Base-by-base conservation (phyloP, 2,113 vertebrate species). In the Oenanthe melanoleuca region DNA sequence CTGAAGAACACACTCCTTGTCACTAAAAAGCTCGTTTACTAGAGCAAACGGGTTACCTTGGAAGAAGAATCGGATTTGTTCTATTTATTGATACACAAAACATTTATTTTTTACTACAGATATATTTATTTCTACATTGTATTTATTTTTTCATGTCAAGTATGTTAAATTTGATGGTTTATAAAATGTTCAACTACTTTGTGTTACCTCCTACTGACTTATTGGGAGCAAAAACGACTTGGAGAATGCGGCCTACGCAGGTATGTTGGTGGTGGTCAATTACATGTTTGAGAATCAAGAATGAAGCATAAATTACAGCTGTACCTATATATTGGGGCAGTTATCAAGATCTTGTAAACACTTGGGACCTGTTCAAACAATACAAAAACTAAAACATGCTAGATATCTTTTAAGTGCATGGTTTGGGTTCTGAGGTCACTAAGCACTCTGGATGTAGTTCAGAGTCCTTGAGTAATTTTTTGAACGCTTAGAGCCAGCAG, bases 1-100 rank as follows among this genome's bases (percentile, higher is more conserved):
- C 97, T 99, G 98, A 99, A 97, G 97, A 99, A 99, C 96, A 99
- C 98, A 5, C 98, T 99, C 65, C 93, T 97, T 72, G 98, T 98
- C 31, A 97, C 99, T 60, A 98, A 98, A 93, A 99, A 98, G 29
- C 96, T 98, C 42, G 92, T 98, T 96, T 98, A 98, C 93, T 99
- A 99, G 89, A 72, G 52, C 88, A 17, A 44, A 49, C 0, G 4
- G 24, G 45, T 56, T 70, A 10, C 63, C 19, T 22, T 31, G 50
- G 28, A 92, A 70, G 83, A 86, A 65, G 57, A 66, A 52, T 34
- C 21, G 42, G 74, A 75, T 29, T 69, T 73, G 80, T 78, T 94
- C 66, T 96, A 89, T 80, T 94, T 97, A 96, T 97, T 96, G 93
- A 91, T 89, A 65, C n/a, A 45, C 47, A 94, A 85, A 95, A 79